These are phyloP conservation scores for Rhingia rostrata DNA, from an alignment of 2,888 invertebrate genomes.

Conservation along the genomic window DNA sequence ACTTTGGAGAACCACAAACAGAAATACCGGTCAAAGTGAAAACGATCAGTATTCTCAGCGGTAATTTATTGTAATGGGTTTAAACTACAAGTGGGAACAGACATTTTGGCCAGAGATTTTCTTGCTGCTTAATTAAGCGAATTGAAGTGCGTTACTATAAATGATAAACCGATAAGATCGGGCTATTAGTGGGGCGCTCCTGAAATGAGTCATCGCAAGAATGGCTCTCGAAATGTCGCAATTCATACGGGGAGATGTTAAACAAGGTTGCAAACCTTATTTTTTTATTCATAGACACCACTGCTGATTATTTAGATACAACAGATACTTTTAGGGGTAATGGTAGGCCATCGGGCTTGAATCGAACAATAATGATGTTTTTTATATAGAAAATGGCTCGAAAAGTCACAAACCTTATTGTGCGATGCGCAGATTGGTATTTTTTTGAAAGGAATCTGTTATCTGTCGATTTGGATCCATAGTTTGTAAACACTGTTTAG, in stretches of 20 bases:
- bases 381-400: no score
- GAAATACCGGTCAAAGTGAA: conserved; percentile 11
- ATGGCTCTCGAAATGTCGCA: conserved; percentile 6
- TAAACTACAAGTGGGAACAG: conserved; percentile 26
- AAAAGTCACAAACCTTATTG: no score
- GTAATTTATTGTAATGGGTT: conserved; percentile 42
- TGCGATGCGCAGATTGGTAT: no score
- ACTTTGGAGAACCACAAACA: conserved; percentile 45
- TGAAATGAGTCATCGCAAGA: conserved; percentile 46
- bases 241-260: not conserved
- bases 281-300: no score
- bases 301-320: no score
- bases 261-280: no score
- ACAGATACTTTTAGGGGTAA: no score
- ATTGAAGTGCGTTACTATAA: conserved; percentile 55
- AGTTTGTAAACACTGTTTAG: no score
- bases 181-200: not conserved
- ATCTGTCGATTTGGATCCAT: no score
- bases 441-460: no score
- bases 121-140: conserved; percentile 62
- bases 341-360: no score
- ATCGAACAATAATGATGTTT: no score
- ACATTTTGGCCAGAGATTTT: conserved; percentile 32
- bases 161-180: conserved; percentile 67
- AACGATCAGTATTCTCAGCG: conserved; percentile 15